phyloP scores from a whole-genome alignment of 2,888 invertebrate species.

The Plagodis pulveraria region DNA sequence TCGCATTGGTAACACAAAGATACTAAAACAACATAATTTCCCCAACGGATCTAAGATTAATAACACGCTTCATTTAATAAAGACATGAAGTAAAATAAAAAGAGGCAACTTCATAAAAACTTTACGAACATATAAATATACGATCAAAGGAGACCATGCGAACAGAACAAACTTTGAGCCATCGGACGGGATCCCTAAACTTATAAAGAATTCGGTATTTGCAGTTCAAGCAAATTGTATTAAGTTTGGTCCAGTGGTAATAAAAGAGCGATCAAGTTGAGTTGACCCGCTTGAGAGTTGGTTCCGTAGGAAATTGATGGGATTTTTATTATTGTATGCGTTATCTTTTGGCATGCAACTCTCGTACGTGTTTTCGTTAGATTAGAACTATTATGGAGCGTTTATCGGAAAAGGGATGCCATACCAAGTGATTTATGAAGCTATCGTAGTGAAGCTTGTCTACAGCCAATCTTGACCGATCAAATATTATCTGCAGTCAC shows the following conservation, averaged over 20 bases:
- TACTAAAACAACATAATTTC: slow-evolving; percentile 18
- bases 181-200: slow-evolving; percentile 37
- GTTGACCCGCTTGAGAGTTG: slow-evolving; percentile 10
- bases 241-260: slow-evolving; percentile 43
- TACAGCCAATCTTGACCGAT: too few relatives aligned
- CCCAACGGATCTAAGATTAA: slow-evolving; percentile 27
- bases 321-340: slow-evolving; percentile 1
- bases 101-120: slow-evolving; percentile 51
- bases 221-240: slow-evolving; percentile 51
- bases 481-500: too few relatives aligned
- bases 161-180: slow-evolving; percentile 17
- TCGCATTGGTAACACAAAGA: background rate
- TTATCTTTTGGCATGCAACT: background rate
- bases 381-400: too few relatives aligned
- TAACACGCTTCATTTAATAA: slow-evolving; percentile 43
- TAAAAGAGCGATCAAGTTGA: slow-evolving; percentile 21
- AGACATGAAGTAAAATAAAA: slow-evolving; percentile 56
- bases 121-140: slow-evolving; percentile 48
- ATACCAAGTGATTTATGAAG: too few relatives aligned
- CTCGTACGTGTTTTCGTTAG: too few relatives aligned
- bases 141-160: slow-evolving; percentile 57
- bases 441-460: too few relatives aligned
- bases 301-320: slow-evolving; percentile 22
- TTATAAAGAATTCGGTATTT: slow-evolving; percentile 51
- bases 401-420: too few relatives aligned